Evolutionary conservation across 1,140 invertebrate genomes (phyloP), one percentile per base, ranked within the genome.

Genomic region (Drosophila obscura): DNA sequence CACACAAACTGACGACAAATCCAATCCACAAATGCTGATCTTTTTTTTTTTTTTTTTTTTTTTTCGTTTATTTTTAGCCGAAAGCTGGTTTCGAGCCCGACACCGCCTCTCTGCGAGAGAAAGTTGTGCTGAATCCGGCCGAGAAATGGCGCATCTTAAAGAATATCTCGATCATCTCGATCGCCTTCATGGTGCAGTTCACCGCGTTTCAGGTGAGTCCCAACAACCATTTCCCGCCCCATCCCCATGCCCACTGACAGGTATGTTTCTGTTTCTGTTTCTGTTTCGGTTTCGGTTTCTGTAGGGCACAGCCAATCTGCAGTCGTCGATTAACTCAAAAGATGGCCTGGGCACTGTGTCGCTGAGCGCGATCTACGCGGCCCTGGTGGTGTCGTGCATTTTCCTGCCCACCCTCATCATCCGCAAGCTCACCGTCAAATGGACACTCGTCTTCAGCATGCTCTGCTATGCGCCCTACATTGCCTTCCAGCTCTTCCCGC

Each of bases 401-500:
- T 98, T 99, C 92, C 94, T 99, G 16, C 97, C 98, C 6, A 97
- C 97, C 9, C 95, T 97, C 91, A 92, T 97, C 35, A 98, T 98
- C 81, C 96, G 96, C 84, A 94, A 95, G 83, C 93, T 99, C 60
- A 98, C 97, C 8, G 97, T 97, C 55, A 99, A 99, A 93, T 98
- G 97, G 96, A 99, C 98, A 0, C 93, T 99, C 13, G 97, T 97
- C 60, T 83, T 97, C 11, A 97, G 96, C 8, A 97, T 99, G 95
- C 90, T 97, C 41, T 97, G 97, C 87, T 99, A 99, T 93, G 96
- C 96, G 6, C 95, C 97, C 0, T 99, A 99, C 93, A 98, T 99
- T 83, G 96, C 94, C 5, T 96, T 97, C 2, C 98, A 99, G 92
- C 98, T 99, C 81, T 96, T 97, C 81, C 97, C 97, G 1, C 90